Base-by-base conservation (phyloP, 2,113 vertebrate species). In the Anser brachyrhynchus region DNA sequence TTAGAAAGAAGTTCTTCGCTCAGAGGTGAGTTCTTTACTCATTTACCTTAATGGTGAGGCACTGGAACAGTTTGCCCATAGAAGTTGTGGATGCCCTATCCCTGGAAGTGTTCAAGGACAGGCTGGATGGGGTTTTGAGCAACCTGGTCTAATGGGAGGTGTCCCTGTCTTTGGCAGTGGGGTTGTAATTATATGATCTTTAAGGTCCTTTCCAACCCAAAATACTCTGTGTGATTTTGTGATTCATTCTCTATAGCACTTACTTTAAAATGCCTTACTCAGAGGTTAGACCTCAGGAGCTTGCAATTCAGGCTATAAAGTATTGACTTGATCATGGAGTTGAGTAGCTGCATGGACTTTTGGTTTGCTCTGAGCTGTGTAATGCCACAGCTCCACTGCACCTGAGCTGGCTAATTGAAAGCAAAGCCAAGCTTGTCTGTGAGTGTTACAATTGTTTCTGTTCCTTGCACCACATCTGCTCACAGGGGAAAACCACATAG, bases 271-370 rank as follows among this genome's bases (percentile, higher is more conserved):
- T 57, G 13, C 17, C 13, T 83, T 74, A 59, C 10, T 51, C 25
- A 26, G 17, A 46, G 18, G 13, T 21, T 66, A 78, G 37, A 49
- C 3, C 11, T 15, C 0, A 0, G 17, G 3, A 79, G 14, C 10
- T 25, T 84, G 18, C 11, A 31, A 13, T 54, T 90, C 51, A 59
- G 25, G 29, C 11, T 6, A 33, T 13, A 49, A 16, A 33, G 1
- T 13, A 25, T 33, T 29, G 43, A 4, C n/a, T 37, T 69, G 55
- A 9, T 18, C 59, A 10, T 26, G 54, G 15, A 0, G 1, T 37
- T 74, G 43, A 19, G 26, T 28, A 55, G 1, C 2, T 31, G 19
- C 22, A 37, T 39, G 11, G 46, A 23, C 3, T 11, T 44, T 41
- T 67, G 23, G 4, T 37, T 84, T 57, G 15, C 44, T 64, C 62